Evolutionary conservation across 2,888 invertebrate species (phyloP).

Genomic region (Hesperia comma): DNA sequence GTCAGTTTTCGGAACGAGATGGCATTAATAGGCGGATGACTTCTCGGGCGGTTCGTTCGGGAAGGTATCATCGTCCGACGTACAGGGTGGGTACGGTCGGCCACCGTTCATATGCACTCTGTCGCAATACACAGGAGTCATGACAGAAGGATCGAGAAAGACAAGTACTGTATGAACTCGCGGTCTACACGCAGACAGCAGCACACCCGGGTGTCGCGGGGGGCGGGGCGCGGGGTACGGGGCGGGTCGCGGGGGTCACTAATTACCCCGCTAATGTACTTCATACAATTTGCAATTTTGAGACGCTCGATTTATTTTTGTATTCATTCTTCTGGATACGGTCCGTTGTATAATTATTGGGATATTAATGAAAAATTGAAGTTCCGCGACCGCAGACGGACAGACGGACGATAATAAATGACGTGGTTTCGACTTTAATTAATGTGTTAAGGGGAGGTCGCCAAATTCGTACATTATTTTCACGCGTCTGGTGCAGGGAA

Average conservation of each 20-base stretch:
- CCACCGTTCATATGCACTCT: too few relatives aligned
- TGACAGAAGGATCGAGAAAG: too few relatives aligned
- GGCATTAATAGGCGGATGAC: too few relatives aligned
- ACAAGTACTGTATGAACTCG: too few relatives aligned
- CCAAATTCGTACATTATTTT: background rate
- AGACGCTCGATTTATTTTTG: conserved; percentile 27
- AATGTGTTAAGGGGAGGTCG: conserved; percentile 42
- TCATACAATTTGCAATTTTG: background rate
- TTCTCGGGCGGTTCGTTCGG: too few relatives aligned
- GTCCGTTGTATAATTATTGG: conserved; percentile 41
- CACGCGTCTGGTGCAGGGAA: too few relatives aligned
- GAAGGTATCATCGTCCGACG: too few relatives aligned
- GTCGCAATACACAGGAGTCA: too few relatives aligned
- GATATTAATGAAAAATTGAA: conserved; percentile 46
- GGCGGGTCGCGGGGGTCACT: background rate
- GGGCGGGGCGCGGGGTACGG: too few relatives aligned
- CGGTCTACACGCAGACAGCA: too few relatives aligned
- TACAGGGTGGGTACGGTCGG: too few relatives aligned
- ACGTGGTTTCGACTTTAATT: conserved; percentile 48
- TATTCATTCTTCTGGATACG: conserved; percentile 9
- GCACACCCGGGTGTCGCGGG: too few relatives aligned
- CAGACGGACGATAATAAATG: conserved; percentile 44
- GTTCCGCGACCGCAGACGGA: conserved; percentile 37
- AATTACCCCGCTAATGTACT: background rate
- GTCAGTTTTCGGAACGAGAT: conserved; percentile 3